phyloP scores from a whole-genome alignment of 92 coral and sea anemone genomes.

The Heliopora coerulea region DNA sequence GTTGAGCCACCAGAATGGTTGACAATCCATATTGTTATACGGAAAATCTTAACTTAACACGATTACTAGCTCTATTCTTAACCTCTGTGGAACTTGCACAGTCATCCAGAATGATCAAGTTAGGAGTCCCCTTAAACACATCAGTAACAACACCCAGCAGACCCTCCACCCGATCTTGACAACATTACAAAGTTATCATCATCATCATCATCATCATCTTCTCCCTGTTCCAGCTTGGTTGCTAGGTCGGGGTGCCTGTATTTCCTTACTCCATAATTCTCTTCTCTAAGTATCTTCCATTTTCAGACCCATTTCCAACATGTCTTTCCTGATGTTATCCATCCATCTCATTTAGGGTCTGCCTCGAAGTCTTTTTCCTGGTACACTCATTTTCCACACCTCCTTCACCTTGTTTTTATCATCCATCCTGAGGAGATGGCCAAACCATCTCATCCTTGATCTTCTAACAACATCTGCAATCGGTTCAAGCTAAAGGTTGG shows the following conservation, averaged over 20 bases:
- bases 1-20: conserved; percentile 35
- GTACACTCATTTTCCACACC: too few species aligned
- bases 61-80: conserved; percentile 5
- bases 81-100: conserved; percentile 9
- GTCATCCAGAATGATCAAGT: conserved; percentile 6
- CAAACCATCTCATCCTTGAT: too few species aligned
- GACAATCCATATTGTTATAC: conserved; percentile 22
- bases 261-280: too few species aligned
- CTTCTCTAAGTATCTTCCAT: too few species aligned
- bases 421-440: too few species aligned
- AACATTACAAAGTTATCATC: neutral
- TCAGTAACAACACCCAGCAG: neutral
- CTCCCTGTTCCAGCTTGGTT: conserved; percentile 8
- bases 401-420: too few species aligned
- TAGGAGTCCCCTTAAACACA: neutral
- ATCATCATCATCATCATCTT: neutral
- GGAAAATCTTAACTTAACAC: conserved; percentile 18
- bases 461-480: too few species aligned
- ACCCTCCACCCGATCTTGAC: neutral
- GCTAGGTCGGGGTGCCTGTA: too few species aligned
- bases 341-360: too few species aligned
- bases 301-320: too few species aligned
- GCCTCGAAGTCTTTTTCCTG: too few species aligned
- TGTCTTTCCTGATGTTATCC: too few species aligned
- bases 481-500: neutral